Base-by-base conservation (phyloP, 2,888 invertebrate genomes). In the Dastarcus helophoroides region DNA sequence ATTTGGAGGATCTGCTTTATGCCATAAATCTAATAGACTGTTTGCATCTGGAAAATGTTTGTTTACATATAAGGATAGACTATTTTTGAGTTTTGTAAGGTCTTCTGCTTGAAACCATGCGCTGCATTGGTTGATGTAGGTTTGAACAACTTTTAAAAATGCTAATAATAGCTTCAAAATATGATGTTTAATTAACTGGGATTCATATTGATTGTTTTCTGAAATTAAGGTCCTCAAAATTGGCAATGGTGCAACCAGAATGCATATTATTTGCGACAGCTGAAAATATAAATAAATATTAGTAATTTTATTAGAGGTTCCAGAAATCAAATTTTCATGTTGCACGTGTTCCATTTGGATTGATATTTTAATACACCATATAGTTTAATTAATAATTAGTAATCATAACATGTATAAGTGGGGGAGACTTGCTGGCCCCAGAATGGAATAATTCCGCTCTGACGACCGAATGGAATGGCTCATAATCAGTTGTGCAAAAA, bases 181-280 rank as follows among this genome's bases (percentile, higher is more conserved):
- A 36, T 69, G 62, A 19, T 65, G 44, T 26, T 66, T 67, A 15
- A 71, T 54, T 4, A 56, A 52, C 8, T 37, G 38, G 19, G 36
- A 40, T 22, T 51, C 44, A 22, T 40, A 48, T 3, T 26, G 30
- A 5, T 37, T 19, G 22, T 44, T 43, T 37, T 47, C 48, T 2
- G 50, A 45, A 25, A 52, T 31, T 13, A 58, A 27, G 8, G 35
- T 42, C 30, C 53, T 54, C 31, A 60, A 32, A 22, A 60, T 46
- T 19, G 49, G 44, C 10, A 44, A 24, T 5, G 60, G 60, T 11
- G 51, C 42, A 3, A 52, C 43, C 9, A 59, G 39, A 16, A 46
- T 42, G 31, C 50, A 50, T n/a, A 56, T 47, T 3, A 54, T 35
- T 46, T 54, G 55, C 9, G 47, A 40, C 3, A 56, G 26, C 56